These are phyloP conservation scores for Orthonyx spaldingii DNA, from an alignment of 2,113 vertebrate genomes.

Conservation along the genomic window DNA sequence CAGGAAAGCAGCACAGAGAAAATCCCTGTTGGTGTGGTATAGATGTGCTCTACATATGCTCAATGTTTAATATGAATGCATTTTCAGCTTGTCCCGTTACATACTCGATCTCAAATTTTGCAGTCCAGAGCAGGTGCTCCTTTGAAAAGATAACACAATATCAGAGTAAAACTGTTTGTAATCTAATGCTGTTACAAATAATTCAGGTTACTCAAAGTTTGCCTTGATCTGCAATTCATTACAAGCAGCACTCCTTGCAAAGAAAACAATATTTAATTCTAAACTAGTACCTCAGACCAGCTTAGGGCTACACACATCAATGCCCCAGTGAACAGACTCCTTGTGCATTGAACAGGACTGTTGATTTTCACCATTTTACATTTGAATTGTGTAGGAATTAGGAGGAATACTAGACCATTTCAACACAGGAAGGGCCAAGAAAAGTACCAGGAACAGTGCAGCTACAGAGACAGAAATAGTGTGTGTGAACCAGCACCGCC, in stretches of 20 bases:
- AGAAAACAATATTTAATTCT: background rate
- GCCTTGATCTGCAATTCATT: background rate
- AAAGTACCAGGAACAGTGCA: background rate
- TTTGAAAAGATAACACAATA: background rate
- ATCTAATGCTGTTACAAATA: background rate
- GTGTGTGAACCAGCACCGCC: background rate
- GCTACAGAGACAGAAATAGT: background rate
- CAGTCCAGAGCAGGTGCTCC: background rate
- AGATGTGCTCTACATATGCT: background rate
- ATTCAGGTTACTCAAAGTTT: background rate
- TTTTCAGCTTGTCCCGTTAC: background rate
- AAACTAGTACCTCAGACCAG: background rate
- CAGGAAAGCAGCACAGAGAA: background rate
- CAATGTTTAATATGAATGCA: background rate
- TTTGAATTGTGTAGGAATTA: background rate
- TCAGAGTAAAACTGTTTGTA: background rate
- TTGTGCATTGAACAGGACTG: background rate
- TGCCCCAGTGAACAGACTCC: background rate
- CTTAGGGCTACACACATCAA: background rate
- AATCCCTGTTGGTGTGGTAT: background rate
- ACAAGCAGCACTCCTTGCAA: background rate
- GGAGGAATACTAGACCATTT: background rate
- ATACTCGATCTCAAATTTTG: background rate
- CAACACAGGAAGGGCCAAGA: background rate
- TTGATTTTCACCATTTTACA: background rate